These are phyloP conservation scores for Melanotaenia nigrans DNA, from an alignment of 2,797 vertebrate species.

Conservation along the genomic window DNA sequence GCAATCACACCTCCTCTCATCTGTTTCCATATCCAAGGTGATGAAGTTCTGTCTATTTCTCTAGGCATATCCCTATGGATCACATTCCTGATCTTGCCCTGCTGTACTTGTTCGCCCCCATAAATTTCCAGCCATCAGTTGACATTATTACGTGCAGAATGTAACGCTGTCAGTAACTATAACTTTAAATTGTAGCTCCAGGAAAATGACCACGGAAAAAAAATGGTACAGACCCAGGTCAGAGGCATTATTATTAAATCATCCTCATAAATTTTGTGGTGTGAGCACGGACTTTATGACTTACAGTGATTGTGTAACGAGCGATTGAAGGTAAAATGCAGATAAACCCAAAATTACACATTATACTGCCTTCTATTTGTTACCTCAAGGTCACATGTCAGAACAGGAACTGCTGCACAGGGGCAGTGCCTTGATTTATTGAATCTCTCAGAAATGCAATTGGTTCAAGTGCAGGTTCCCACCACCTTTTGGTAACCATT, in stretches of 20 bases:
- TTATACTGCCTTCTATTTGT: constrained; percentile 16
- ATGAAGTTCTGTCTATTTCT: neutral
- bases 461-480: neutral
- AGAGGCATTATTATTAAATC: constrained; percentile 40
- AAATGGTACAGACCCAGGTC: constrained; percentile 9
- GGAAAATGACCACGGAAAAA: constrained; percentile 36
- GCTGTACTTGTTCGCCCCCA: constrained; percentile 31
- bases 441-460: neutral
- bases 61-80: constrained; percentile 38
- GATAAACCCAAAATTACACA: constrained; percentile 20
- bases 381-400: constrained; percentile 14
- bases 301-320: constrained; percentile 22
- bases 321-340: constrained; percentile 28
- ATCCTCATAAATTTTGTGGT: constrained; percentile 41
- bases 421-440: constrained; percentile 12
- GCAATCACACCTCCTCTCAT: constrained; percentile 9
- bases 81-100: constrained; percentile 63
- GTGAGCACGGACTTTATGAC: constrained; percentile 1
- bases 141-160: constrained; percentile 37
- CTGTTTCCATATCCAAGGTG: neutral
- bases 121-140: constrained; percentile 61
- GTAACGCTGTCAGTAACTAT: constrained; percentile 40
- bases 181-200: constrained; percentile 6
- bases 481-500: neutral
- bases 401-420: neutral